Evolutionary conservation across 1,140 invertebrate genomes (phyloP), one percentile per base, ranked within the genome.

Genomic region (Campodea augens): DNA sequence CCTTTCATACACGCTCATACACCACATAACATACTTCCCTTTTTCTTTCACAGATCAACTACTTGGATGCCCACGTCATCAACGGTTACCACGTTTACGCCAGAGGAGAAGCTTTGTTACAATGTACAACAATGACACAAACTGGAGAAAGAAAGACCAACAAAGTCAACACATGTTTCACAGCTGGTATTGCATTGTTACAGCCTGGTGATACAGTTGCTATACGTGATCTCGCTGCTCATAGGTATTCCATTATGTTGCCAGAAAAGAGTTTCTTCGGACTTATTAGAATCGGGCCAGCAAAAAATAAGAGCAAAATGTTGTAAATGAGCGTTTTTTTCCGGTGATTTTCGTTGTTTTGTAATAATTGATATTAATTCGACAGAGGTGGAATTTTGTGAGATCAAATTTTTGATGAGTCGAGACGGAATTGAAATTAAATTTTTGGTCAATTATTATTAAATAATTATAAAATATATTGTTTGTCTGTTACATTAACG

Each of bases 251-350:
- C 0, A 60, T 82, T 13, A 74, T 84, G 56, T 69, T 80, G 52
- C 68, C 72, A 13, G 73, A 74, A 40, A 81, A 82, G 56, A 83
- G 79, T 51, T 84, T 81, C 63, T 82, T 83, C 54, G 81, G 81
- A 25, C 66, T 81, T 7, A 10, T 32, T 32, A 7, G 27, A 7
- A 32, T 32, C 27, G 27, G n/a, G n/a, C n/a, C n/a, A n/a, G n/a
- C n/a, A n/a, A n/a, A n/a, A n/a, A n/a, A n/a, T n/a, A n/a, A n/a
- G n/a, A n/a, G n/a, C n/a, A n/a, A n/a, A n/a, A n/a, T n/a, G n/a
- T n/a, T n/a, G n/a, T n/a, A n/a, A n/a, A n/a, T n/a, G n/a, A n/a
- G n/a, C n/a, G n/a, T n/a, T n/a, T n/a, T n/a, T n/a, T n/a, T n/a
- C n/a, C n/a, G n/a, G n/a, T n/a, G n/a, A n/a, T n/a, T n/a, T n/a